A percentile compares a stretch with the other conserved stretches of the same genome.
Conservation (phyloP, 2,888 invertebrate genomes). For the Anthophora plumipes region DNA sequence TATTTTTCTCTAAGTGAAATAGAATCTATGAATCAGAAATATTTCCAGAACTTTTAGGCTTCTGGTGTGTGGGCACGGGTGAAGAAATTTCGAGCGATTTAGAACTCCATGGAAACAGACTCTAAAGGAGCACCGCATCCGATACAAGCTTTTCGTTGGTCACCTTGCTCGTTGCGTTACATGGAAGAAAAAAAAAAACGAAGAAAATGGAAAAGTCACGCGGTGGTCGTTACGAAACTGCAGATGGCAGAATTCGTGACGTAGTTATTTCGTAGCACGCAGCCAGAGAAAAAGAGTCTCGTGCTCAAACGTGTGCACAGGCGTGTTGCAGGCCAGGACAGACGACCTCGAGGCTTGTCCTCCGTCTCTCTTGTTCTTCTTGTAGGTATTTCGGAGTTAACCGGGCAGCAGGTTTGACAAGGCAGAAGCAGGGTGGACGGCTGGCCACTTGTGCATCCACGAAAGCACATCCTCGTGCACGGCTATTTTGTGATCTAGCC, state of each 20-base stretch:
- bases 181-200: constrained; percentile 7
- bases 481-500: constrained; percentile 22
- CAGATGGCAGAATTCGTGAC: constrained; percentile 41
- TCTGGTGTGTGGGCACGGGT: too few relatives aligned
- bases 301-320: not conserved
- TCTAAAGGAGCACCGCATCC: not conserved
- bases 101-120: too few relatives aligned
- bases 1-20: too few relatives aligned
- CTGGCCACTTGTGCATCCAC: constrained; percentile 40
- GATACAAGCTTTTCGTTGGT: not conserved
- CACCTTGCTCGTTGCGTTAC: not conserved
- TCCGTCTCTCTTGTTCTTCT: constrained; percentile 56
- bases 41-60: too few relatives aligned
- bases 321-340: constrained; percentile 37
- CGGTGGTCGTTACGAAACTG: constrained; percentile 43
- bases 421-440: constrained; percentile 50
- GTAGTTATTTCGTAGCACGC: constrained; percentile 31
- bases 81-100: too few relatives aligned
- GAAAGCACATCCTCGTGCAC: constrained; percentile 14
- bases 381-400: constrained; percentile 67
- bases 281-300: constrained; percentile 8
- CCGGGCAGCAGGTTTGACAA: constrained; percentile 71
- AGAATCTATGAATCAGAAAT: too few relatives aligned
- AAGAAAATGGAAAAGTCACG: constrained; percentile 51
- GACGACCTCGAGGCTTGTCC: constrained; percentile 59